Conservation (phyloP, 2,797 vertebrate species). For the Hydrolagus colliei region DNA sequence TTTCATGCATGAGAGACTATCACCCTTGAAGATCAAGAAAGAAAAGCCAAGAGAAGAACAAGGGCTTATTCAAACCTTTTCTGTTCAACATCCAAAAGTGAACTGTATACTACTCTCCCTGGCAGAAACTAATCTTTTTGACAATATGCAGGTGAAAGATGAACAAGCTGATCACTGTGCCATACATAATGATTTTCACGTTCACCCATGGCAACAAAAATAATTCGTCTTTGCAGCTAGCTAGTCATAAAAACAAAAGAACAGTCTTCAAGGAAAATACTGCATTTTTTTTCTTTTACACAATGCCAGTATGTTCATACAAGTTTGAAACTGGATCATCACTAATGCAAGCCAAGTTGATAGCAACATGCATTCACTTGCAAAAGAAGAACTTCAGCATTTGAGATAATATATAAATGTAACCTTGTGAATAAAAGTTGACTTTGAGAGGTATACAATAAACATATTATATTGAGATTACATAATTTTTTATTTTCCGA, state of each 20-base stretch:
- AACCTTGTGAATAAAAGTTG: background rate
- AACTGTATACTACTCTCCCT: constrained; percentile 33
- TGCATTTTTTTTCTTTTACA: constrained; percentile 34
- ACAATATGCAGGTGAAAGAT: constrained; percentile 36
- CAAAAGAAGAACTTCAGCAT: background rate
- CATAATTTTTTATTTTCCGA: background rate
- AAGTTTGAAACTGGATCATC: constrained; percentile 40
- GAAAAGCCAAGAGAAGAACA: background rate
- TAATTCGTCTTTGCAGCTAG: constrained; percentile 13
- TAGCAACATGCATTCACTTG: constrained; percentile 25
- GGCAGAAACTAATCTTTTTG: constrained; percentile 35
- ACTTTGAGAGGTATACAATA: background rate
- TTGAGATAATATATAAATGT: background rate
- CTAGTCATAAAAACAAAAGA: constrained; percentile 34
- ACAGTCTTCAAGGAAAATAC: constrained; percentile 31
- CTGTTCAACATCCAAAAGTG: background rate
- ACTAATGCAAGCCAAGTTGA: constrained; percentile 38
- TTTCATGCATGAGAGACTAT: background rate
- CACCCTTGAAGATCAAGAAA: constrained; percentile 10
- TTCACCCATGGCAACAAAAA: constrained; percentile 28
- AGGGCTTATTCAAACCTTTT: background rate
- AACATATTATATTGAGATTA: background rate
- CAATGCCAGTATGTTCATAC: constrained; percentile 30
- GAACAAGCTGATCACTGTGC: constrained; percentile 29
- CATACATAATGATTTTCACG: constrained; percentile 30